Base-by-base conservation (phyloP, 2,888 invertebrate species). In the Ptilodon capucinus region DNA sequence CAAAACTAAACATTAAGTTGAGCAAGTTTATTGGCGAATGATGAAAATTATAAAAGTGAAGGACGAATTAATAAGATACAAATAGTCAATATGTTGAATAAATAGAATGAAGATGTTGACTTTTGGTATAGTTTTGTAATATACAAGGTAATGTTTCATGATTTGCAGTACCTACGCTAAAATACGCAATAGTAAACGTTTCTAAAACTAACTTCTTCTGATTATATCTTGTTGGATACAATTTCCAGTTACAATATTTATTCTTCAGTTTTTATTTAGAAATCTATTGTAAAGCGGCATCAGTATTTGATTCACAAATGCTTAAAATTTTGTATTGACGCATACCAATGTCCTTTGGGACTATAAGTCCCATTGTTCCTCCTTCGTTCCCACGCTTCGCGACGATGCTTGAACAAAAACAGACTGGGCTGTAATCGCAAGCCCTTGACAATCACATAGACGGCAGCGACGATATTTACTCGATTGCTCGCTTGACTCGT, bases 371-470 rank as follows among this genome's bases (percentile, higher is more conserved):
- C 51, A 71, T 71, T 74, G 67, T 71, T 42, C 19, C 38, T 7
- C 1, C 1, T n/a, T 9, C 35, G 43, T 74, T 73, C 76, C 62
- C 76, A 76, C 76, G 68, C 55, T 44, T 56, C 57, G 59, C 57
- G 55, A 46, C 34, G 34, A 2, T 19, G 19, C 8, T 23, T 19
- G 30, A 55, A 66, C 60, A 71, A 74, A 76, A 74, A 74, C 71
- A 54, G 51, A 53, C 47, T 42, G 46, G 34, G 42, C 48, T 41
- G 54, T 67, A 74, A 74, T 74, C 67, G 58, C 46, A 40, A 60
- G 71, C 71, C 71, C 74, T 74, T 71, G 67, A 66, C 74, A 75
- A 67, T 74, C 71, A 71, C 70, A 66, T 64, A 67, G 72, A 62
- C 57, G 49, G 57, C 56, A 48, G 48, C 54, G 55, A 44, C 54